phyloP scores from a whole-genome alignment of 1,140 invertebrate species.

The Thereuonema tuberculata region DNA sequence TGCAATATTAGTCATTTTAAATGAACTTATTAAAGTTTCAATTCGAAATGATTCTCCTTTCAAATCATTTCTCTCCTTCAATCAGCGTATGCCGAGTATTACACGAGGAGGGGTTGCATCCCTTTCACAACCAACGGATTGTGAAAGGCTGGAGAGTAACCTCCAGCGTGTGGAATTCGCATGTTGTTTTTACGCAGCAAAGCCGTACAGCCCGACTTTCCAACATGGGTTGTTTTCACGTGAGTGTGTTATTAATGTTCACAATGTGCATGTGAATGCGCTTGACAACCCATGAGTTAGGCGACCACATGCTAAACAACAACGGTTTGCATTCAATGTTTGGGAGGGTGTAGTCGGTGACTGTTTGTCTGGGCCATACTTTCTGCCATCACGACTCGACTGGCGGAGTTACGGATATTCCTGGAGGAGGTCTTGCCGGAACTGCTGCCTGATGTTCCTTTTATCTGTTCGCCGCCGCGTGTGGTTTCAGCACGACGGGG shows the following conservation, averaged over 20 bases:
- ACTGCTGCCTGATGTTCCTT: constrained; percentile 24
- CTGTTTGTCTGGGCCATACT: constrained; percentile 25
- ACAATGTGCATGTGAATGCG: neutral
- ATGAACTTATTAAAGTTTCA: no score
- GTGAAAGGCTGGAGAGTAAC: no score
- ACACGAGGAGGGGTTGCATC: no score
- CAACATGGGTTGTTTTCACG: no score
- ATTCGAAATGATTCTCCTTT: no score
- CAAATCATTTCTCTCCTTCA: no score
- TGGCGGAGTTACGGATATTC: constrained; percentile 23
- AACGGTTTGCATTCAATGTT: constrained; percentile 28
- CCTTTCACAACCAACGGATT: no score
- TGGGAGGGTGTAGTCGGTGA: constrained; percentile 27
- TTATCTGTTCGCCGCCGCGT: constrained; percentile 19
- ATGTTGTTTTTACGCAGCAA: no score
- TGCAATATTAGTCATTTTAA: no score
- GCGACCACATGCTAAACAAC: constrained; percentile 19
- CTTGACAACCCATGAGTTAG: neutral
- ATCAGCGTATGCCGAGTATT: no score
- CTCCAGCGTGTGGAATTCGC: no score
- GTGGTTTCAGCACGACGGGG: constrained; percentile 17
- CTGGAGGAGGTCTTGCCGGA: constrained; percentile 22
- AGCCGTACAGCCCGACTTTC: no score
- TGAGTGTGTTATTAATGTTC: neutral
- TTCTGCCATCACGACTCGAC: constrained; percentile 23